Percentiles rank a stretch among this genome's conserved stretches.
phyloP scores from a whole-genome alignment of 2,888 invertebrate genomes.

The Acanthosepion esculentum region DNA sequence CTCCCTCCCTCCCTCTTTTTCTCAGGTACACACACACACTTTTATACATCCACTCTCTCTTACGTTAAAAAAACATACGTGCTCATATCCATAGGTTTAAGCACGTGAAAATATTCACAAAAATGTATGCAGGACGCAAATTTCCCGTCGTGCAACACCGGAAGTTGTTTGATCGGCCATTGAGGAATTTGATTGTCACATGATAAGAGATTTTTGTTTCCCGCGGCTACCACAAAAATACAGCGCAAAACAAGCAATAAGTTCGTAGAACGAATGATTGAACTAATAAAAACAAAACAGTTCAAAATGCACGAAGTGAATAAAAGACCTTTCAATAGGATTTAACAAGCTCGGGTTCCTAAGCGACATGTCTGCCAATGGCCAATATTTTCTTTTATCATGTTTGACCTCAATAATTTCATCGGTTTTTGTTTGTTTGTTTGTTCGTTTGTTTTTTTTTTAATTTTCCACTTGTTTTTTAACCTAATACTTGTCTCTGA shows the following conservation, averaged over 20 bases:
- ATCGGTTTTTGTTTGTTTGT: too few species aligned
- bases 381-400: not conserved
- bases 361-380: not conserved
- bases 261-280: too few species aligned
- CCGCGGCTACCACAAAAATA: not conserved
- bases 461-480: too few species aligned
- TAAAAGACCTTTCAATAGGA: not conserved
- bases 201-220: not conserved
- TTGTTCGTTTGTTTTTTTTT: too few species aligned
- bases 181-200: not conserved
- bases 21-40: too few species aligned
- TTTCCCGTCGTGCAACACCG: not conserved
- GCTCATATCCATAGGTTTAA: too few species aligned
- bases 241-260: not conserved
- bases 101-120: not conserved
- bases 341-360: not conserved
- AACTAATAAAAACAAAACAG: too few species aligned
- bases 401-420: not conserved
- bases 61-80: too few species aligned
- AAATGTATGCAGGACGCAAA: not conserved
- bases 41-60: too few species aligned
- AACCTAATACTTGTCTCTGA: too few species aligned
- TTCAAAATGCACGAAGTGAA: too few species aligned
- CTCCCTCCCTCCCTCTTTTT: too few species aligned
- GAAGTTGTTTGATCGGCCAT: conserved; percentile 33